Evolutionary conservation across 2,113 vertebrate genomes (phyloP).

Genomic region (Percina caprodes): DNA sequence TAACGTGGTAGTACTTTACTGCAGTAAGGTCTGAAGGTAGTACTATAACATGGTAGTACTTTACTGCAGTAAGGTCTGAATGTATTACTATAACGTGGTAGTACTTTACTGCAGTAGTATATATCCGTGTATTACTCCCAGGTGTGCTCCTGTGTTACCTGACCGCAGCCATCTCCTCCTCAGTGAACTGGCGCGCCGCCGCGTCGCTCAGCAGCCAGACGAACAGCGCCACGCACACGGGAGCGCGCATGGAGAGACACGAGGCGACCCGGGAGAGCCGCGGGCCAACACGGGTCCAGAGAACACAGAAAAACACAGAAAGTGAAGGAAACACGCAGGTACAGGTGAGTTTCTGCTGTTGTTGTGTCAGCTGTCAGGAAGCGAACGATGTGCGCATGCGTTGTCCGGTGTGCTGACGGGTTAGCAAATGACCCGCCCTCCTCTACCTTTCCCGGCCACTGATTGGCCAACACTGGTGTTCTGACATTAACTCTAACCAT

Average conservation of each 20-base stretch:
- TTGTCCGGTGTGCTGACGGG: neutral
- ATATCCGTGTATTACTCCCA: no score
- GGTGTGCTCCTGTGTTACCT: conserved; percentile 59
- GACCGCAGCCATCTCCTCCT: conserved; percentile 54
- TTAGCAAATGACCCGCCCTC: neutral
- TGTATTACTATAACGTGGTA: no score
- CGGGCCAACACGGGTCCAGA: neutral
- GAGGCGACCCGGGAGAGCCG: neutral
- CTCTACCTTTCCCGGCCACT: no score
- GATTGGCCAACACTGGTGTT: no score
- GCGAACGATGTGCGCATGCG: neutral
- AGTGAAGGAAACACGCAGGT: no score
- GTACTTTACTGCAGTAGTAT: no score
- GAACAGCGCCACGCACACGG: neutral
- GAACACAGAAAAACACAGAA: neutral
- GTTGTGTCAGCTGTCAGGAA: neutral
- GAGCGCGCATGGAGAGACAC: neutral
- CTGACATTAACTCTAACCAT: no score
- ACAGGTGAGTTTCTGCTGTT: neutral
- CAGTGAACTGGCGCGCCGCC: conserved; percentile 50
- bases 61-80: no score
- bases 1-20: no score
- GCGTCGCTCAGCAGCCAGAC: neutral
- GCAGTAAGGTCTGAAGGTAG: no score
- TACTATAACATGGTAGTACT: no score